phyloP scores from a whole-genome alignment of 2,113 vertebrate genomes.

The Lamprotornis superbus region DNA sequence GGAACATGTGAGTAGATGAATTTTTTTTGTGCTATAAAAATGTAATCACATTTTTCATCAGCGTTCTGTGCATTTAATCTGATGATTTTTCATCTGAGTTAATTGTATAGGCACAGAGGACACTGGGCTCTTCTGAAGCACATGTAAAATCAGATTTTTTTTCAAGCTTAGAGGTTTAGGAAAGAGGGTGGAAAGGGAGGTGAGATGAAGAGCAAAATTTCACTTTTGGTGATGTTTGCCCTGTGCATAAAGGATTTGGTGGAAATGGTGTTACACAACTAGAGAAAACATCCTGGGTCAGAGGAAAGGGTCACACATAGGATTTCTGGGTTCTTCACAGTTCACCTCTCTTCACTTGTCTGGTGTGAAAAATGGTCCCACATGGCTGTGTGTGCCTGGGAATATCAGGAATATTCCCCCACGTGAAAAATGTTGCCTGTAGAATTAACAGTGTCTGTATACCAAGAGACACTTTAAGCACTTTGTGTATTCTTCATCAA shows the following conservation, averaged over 20 bases:
- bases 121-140: neutral
- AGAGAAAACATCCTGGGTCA: neutral
- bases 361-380: neutral
- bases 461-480: neutral
- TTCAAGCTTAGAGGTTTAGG: neutral
- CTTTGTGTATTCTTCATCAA: neutral
- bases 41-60: neutral
- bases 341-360: neutral
- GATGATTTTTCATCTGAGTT: neutral
- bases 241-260: neutral
- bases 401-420: neutral
- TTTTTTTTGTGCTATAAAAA: neutral
- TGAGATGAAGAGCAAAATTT: neutral
- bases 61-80: neutral
- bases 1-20: neutral
- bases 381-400: neutral
- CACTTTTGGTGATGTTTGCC: neutral
- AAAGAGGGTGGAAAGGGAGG: neutral
- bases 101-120: neutral
- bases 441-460: neutral
- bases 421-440: neutral
- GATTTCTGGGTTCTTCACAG: neutral
- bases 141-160: neutral
- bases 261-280: neutral
- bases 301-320: neutral